phyloP scores from a whole-genome alignment of 2,113 vertebrate species.

The Stomatorhinus ivindoensis region DNA sequence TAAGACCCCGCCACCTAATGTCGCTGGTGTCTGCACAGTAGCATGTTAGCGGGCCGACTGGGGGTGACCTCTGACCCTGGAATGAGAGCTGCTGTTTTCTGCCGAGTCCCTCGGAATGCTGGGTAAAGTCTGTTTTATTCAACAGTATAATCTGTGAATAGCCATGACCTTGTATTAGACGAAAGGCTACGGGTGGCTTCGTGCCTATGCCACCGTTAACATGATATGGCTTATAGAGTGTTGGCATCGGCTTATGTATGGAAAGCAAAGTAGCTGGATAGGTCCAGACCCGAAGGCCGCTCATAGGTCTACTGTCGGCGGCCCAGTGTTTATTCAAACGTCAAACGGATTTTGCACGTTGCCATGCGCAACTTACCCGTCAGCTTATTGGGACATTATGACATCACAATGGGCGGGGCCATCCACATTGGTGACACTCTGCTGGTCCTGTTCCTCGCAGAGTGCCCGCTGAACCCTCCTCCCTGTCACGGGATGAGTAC shows the following conservation, averaged over 20 bases:
- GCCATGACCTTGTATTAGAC: not conserved
- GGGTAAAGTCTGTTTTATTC: not conserved
- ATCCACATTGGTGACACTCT: not conserved
- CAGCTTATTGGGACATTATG: not conserved
- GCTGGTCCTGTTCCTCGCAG: not conserved
- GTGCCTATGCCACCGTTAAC: not conserved
- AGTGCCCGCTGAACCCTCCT: not conserved
- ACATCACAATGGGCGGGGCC: not conserved
- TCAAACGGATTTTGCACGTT: not conserved
- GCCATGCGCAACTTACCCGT: not conserved
- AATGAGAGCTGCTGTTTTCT: not conserved
- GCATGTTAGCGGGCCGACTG: not conserved
- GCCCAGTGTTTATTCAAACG: not conserved
- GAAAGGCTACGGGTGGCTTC: not conserved
- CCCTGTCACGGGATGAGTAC: not conserved
- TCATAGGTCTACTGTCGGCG: not conserved
- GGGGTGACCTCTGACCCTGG: not conserved
- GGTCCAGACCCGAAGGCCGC: not conserved
- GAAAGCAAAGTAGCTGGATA: not conserved
- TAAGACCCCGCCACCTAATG: not conserved
- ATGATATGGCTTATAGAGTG: not conserved
- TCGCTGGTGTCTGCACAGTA: not conserved
- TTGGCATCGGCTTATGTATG: not conserved
- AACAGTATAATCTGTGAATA: not conserved
- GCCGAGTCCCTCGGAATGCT: not conserved